phyloP scores from a whole-genome alignment of 2,888 invertebrate genomes.

The Polydrusus tereticollis region DNA sequence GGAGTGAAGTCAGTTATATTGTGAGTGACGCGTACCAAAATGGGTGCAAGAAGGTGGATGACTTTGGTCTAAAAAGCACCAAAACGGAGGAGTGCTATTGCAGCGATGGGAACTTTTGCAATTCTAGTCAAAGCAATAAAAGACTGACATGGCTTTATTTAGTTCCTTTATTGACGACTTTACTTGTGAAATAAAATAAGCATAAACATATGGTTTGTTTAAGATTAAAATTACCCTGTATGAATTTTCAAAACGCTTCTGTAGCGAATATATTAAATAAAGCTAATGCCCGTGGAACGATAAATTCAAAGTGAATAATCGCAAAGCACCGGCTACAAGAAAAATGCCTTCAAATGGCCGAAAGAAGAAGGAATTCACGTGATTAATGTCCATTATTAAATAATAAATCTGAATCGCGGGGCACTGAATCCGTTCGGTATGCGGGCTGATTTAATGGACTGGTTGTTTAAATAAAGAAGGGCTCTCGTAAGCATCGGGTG shows the following conservation, averaged over 20 bases:
- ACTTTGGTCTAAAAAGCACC: slow-evolving; percentile 39
- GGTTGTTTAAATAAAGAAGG: slow-evolving; percentile 10
- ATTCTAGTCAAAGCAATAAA: slow-evolving; percentile 22
- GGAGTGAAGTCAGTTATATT: slow-evolving; percentile 36
- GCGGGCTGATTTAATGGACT: slow-evolving; percentile 30
- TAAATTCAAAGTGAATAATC: slow-evolving; percentile 44
- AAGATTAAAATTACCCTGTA: neutral
- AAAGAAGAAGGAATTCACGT: slow-evolving; percentile 43
- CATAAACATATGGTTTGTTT: too few relatives aligned
- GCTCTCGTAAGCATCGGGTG: neutral
- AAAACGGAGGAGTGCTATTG: slow-evolving; percentile 52
- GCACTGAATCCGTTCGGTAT: slow-evolving; percentile 22
- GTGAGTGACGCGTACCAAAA: slow-evolving; percentile 48
- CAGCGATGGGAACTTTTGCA: slow-evolving; percentile 49
- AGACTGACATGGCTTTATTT: neutral
- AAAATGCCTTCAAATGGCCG: slow-evolving; percentile 44
- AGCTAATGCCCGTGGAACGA: slow-evolving; percentile 38
- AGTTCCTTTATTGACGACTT: neutral
- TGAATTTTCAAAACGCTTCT: slow-evolving; percentile 25
- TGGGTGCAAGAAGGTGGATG: slow-evolving; percentile 46
- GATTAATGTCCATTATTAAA: slow-evolving; percentile 47
- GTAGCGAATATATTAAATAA: slow-evolving; percentile 45
- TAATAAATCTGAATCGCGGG: slow-evolving; percentile 39
- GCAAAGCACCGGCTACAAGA: slow-evolving; percentile 30
- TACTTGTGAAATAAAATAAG: neutral